phyloP scores from a whole-genome alignment of 2,797 vertebrate species.

The Anomalospiza imberbis region DNA sequence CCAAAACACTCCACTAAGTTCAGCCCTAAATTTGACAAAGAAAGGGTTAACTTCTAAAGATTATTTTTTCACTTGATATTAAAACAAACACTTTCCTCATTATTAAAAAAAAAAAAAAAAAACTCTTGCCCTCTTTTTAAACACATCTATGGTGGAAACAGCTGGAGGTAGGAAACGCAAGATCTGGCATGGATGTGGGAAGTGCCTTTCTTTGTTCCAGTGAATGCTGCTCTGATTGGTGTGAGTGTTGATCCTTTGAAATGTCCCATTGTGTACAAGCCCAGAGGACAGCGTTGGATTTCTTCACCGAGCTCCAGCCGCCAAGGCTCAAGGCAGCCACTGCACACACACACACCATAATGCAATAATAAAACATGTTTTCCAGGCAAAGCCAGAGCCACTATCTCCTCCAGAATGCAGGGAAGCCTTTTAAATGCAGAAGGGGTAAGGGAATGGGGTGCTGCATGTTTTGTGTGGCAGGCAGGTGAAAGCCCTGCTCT shows the following conservation, averaged over 20 bases:
- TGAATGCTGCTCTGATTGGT: slow-evolving; percentile 46
- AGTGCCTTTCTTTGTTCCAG: slow-evolving; percentile 63
- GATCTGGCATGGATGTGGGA: slow-evolving; percentile 61
- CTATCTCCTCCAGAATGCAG: neutral
- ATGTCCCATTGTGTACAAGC: slow-evolving; percentile 17
- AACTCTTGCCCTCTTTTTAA: slow-evolving; percentile 42
- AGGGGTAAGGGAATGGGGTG: neutral
- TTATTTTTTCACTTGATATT: slow-evolving; percentile 43
- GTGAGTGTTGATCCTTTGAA: slow-evolving; percentile 15
- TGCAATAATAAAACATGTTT: neutral
- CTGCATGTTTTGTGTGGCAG: neutral
- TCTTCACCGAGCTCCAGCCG: neutral
- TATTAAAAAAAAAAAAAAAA: neutral
- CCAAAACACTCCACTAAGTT: neutral
- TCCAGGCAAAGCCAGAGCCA: neutral
- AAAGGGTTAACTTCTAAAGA: slow-evolving; percentile 22
- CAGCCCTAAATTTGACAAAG: neutral
- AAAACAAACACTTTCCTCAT: slow-evolving; percentile 53
- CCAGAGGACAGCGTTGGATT: neutral
- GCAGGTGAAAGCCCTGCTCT: slow-evolving; percentile 12
- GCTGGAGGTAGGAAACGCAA: slow-evolving; percentile 61
- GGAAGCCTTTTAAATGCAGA: neutral
- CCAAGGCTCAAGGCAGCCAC: neutral
- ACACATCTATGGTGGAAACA: slow-evolving; percentile 61
- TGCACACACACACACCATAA: neutral